Evolutionary conservation across 2,888 invertebrate species (phyloP).

Genomic region (Euclidia mi): DNA sequence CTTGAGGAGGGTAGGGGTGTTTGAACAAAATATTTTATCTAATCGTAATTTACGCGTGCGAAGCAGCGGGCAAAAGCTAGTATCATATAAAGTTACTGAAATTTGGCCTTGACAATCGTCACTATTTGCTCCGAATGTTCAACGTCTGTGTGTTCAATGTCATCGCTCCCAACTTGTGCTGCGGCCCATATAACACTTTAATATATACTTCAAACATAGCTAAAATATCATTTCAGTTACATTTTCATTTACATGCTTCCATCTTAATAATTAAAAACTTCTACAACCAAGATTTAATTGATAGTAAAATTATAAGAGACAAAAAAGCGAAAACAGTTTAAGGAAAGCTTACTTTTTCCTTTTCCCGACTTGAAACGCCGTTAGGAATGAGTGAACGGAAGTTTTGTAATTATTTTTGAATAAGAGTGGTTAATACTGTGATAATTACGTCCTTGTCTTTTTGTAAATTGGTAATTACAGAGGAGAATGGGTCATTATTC

Average conservation of each 20-base stretch:
- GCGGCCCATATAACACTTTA: too few relatives aligned
- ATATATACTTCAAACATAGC: too few relatives aligned
- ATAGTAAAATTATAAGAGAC: conserved; percentile 37
- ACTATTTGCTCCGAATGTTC: too few relatives aligned
- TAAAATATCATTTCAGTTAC: neutral
- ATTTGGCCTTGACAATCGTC: too few relatives aligned
- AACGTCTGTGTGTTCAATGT: too few relatives aligned
- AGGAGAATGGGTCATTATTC: too few relatives aligned
- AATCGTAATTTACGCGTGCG: too few relatives aligned
- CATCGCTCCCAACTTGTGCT: too few relatives aligned
- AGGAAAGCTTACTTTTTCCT: conserved; percentile 33
- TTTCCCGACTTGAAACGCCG: conserved; percentile 36
- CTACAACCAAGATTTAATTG: conserved; percentile 41
- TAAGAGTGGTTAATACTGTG: neutral
- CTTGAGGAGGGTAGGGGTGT: too few relatives aligned
- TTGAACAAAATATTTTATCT: too few relatives aligned
- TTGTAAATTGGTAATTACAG: neutral
- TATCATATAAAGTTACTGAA: too few relatives aligned
- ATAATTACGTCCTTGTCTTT: conserved; percentile 3
- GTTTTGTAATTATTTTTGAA: conserved; percentile 41
- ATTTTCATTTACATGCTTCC: neutral
- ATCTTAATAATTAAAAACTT: conserved; percentile 33
- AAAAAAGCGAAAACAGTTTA: conserved; percentile 32
- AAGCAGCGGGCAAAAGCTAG: too few relatives aligned
- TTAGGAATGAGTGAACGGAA: conserved; percentile 41